Evolutionary conservation across 2,888 invertebrate genomes (phyloP).

Genomic region (Helicoverpa assulta): DNA sequence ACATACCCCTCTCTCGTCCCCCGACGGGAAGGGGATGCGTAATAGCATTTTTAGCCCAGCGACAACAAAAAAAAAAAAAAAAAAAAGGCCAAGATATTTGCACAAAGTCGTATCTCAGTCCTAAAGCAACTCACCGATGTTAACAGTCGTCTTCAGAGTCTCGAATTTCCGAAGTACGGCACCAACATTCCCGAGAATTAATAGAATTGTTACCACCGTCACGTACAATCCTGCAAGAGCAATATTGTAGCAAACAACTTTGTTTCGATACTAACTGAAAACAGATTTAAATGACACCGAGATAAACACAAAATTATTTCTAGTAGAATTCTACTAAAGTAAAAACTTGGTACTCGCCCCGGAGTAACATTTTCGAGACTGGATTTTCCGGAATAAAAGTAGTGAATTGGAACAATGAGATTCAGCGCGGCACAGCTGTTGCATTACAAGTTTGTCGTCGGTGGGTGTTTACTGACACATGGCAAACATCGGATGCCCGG

Average conservation of each 20-base stretch:
- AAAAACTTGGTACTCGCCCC: constrained; percentile 72
- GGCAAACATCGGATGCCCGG: constrained; percentile 61
- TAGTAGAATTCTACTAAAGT: constrained; percentile 34
- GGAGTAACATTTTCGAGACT: constrained; percentile 70
- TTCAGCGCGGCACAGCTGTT: constrained; percentile 76
- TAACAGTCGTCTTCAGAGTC: constrained; percentile 76
- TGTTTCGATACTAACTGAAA: constrained; percentile 43
- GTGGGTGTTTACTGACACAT: constrained; percentile 70
- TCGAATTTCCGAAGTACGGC: constrained; percentile 82
- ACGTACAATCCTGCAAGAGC: constrained; percentile 74
- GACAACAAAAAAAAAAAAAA: too few species aligned
- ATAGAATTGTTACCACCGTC: constrained; percentile 67
- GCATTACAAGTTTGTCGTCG: constrained; percentile 72
- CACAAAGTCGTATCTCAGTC: constrained; percentile 34
- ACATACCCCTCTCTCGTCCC: too few species aligned
- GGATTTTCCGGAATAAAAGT: constrained; percentile 72
- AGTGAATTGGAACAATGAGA: constrained; percentile 77
- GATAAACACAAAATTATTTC: constrained; percentile 50
- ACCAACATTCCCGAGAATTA: constrained; percentile 67
- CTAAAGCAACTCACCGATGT: constrained; percentile 77
- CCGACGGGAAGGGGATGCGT: too few species aligned
- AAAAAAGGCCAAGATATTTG: constrained; percentile 32
- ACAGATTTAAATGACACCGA: constrained; percentile 54
- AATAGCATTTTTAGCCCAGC: too few species aligned
- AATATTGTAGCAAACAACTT: constrained; percentile 54